Conservation (phyloP, 2,797 vertebrate species). For the Lateolabrax maculatus region DNA sequence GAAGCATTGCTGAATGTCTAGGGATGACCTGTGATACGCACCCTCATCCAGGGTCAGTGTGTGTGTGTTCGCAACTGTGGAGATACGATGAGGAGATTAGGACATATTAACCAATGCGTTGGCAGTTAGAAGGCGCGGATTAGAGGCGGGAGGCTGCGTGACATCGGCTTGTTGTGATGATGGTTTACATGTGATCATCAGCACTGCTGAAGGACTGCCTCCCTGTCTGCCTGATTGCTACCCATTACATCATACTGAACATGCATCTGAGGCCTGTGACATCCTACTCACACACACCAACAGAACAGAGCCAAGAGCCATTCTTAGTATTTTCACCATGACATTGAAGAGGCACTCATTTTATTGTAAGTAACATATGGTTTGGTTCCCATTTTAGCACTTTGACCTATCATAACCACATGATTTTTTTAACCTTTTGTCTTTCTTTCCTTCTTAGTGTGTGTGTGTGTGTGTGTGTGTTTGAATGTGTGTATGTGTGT, state of each 20-base stretch:
- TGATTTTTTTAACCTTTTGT: constrained; percentile 6
- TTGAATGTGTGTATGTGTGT: background rate
- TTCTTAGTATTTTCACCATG: constrained; percentile 14
- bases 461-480: background rate
- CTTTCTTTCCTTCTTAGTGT: background rate
- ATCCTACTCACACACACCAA: constrained; percentile 38
- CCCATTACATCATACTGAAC: constrained; percentile 75
- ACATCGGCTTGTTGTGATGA: constrained; percentile 55
- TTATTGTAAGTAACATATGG: background rate
- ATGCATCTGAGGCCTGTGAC: constrained; percentile 59
- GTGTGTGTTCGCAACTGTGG: constrained; percentile 51
- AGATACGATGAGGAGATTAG: constrained; percentile 67
- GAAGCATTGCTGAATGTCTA: constrained; percentile 33
- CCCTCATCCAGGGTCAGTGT: constrained; percentile 40
- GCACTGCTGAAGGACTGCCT: constrained; percentile 43
- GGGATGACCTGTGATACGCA: constrained; percentile 35
- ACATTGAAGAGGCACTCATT: constrained; percentile 5
- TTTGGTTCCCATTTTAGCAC: background rate
- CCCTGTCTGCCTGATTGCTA: constrained; percentile 61
- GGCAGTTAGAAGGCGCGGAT: constrained; percentile 59
- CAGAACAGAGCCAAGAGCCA: constrained; percentile 33
- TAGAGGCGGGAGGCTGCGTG: constrained; percentile 59
- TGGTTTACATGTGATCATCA: constrained; percentile 63
- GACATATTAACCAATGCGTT: constrained; percentile 58
- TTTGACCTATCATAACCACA: background rate